Percentiles rank a stretch among this genome's conserved stretches.
Evolutionary conservation across 2,888 invertebrate species (phyloP).

Genomic region (Periphyllus acericola): DNA sequence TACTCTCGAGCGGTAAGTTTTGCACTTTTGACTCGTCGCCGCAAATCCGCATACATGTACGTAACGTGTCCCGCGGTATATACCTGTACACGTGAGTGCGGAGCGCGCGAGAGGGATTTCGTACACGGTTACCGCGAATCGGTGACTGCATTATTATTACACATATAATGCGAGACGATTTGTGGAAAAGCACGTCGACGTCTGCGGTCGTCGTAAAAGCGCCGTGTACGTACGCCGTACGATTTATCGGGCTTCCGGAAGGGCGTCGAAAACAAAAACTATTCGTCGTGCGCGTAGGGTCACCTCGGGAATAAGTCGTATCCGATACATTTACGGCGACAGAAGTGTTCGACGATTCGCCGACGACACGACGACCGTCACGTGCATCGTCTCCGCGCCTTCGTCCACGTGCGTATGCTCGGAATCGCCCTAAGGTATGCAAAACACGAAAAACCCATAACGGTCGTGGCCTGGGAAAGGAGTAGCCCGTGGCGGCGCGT

Average conservation of each 20-base stretch:
- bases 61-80: neutral
- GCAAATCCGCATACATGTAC: neutral
- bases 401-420: neutral
- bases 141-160: neutral
- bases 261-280: neutral
- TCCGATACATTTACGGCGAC: neutral
- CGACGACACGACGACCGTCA: neutral
- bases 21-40: neutral
- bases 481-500: neutral
- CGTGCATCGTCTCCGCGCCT: neutral
- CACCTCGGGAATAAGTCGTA: neutral
- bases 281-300: neutral
- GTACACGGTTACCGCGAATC: neutral
- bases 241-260: neutral
- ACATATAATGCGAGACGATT: too few species aligned
- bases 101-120: neutral
- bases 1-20: neutral
- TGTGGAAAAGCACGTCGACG: too few species aligned
- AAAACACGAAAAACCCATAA: constrained; percentile 59
- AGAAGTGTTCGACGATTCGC: neutral
- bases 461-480: neutral
- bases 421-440: constrained; percentile 38
- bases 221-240: neutral
- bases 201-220: neutral
- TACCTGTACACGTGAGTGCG: neutral